Evolutionary conservation across 2,797 vertebrate genomes (phyloP).

Genomic region (Hoplostethus atlanticus): DNA sequence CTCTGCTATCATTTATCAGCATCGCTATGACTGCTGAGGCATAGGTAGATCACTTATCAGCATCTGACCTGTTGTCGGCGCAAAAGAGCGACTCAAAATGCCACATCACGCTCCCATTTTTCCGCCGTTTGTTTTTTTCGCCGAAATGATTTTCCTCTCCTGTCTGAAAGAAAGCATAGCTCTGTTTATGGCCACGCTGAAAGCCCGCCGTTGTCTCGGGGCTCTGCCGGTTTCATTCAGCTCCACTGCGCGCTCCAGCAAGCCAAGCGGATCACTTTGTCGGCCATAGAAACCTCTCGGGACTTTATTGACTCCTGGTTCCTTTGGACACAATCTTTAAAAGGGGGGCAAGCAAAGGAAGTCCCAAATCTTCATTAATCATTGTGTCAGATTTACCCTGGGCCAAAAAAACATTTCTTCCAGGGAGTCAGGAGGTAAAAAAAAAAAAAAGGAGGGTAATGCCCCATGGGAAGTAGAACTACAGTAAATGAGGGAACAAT

Average conservation of each 20-base stretch:
- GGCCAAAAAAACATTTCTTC: slow-evolving; percentile 42
- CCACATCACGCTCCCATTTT: slow-evolving; percentile 48
- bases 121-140: slow-evolving; percentile 23
- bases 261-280: slow-evolving; percentile 58
- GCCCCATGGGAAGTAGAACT: slow-evolving; percentile 68
- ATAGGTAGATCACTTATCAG: slow-evolving; percentile 68
- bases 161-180: slow-evolving; percentile 31
- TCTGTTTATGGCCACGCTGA: slow-evolving; percentile 29
- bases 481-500: slow-evolving; percentile 63
- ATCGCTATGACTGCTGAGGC: slow-evolving; percentile 51
- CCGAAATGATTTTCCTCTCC: slow-evolving; percentile 28
- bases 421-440: slow-evolving; percentile 34
- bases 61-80: slow-evolving; percentile 54
- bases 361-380: slow-evolving; percentile 63
- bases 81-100: slow-evolving; percentile 68
- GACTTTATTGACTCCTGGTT: slow-evolving; percentile 56
- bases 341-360: slow-evolving; percentile 30
- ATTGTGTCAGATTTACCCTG: slow-evolving; percentile 54
- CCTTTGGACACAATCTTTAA: slow-evolving; percentile 32
- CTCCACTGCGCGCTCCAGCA: slow-evolving; percentile 32
- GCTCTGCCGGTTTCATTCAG: slow-evolving; percentile 47
- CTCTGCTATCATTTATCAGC: slow-evolving; percentile 49
- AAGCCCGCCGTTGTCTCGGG: slow-evolving; percentile 10
- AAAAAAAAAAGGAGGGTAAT: slow-evolving; percentile 11
- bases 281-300: slow-evolving; percentile 61